Evolutionary conservation across 2,113 vertebrate species (phyloP), one percentile per base, ranked within the genome.

Genomic region (Caracal caracal): DNA sequence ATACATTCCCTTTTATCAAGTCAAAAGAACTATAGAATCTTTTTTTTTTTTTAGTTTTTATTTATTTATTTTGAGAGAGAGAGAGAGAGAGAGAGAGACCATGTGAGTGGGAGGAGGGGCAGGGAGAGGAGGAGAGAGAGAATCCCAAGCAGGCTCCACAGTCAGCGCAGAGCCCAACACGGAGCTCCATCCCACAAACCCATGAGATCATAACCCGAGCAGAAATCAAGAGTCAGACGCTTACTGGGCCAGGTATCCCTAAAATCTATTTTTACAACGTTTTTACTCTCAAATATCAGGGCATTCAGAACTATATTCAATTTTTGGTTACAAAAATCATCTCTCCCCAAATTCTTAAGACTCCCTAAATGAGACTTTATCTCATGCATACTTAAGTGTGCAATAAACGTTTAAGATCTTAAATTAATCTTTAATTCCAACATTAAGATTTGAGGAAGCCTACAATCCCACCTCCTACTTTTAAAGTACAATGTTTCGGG

Each of bases 271-370:
- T 61, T 61, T 9, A 19, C 82, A 92, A 81, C 82, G 22, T 70
- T 83, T 90, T 97, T 95, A 82, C 7, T 96, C 49, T 88, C 56
- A 96, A 92, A 56, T 84, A 80, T 88, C 49, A 95, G 12, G 22
- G 78, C 17, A 95, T 0, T 92, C 59, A 66, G 66, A 90, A 93
- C 10, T 56, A 85, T 80, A 84, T 37, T 61, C 49, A 91, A 75
- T 88, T 22, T 47, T 75, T 10, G 63, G 28, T 94, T 86, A 94
- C 6, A 89, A 43, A 53, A 80, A 56, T 47, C 22, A 90, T 20
- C 51, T 80, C 24, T 94, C 65, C 65, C n/a, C 26, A 95, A 92
- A 89, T 89, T 88, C 28, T 91, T 68, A 94, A 28, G 59, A 76
- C 3, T 88, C 66, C 35, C 37, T 78, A 63, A 85, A n/a, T 88